Percentiles rank a stretch among this genome's conserved stretches.
Conservation (phyloP, 2,888 invertebrate genomes). For the Steromphala cineraria region DNA sequence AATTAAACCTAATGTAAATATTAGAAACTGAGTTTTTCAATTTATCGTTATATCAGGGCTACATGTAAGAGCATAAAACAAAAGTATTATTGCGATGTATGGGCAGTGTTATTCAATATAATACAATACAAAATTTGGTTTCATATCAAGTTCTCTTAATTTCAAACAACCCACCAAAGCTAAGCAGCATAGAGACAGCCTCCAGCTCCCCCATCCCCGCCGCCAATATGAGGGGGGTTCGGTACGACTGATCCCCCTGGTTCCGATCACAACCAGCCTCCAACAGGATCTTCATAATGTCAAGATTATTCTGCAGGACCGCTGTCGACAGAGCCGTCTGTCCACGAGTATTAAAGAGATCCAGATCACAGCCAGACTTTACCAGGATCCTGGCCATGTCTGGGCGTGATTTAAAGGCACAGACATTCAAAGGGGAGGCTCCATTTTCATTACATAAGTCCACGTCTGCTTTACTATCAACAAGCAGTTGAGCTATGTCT, state of each 20-base stretch:
- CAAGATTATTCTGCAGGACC: constrained; percentile 44
- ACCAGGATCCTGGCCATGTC: constrained; percentile 49
- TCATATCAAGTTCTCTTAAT: too few species aligned
- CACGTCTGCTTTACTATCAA: constrained; percentile 61
- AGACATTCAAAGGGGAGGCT: constrained; percentile 64
- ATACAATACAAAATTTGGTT: too few species aligned
- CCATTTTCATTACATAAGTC: constrained; percentile 66
- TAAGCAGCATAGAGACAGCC: constrained; percentile 55
- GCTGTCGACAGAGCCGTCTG: constrained; percentile 63
- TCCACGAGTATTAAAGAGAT: constrained; percentile 54
- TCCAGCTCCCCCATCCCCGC: constrained; percentile 55
- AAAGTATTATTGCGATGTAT: too few species aligned
- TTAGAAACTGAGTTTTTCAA: too few species aligned
- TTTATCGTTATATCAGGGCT: too few species aligned
- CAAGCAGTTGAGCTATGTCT: constrained; percentile 59
- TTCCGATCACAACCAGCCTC: constrained; percentile 57
- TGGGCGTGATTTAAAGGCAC: constrained; percentile 54
- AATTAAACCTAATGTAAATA: too few species aligned
- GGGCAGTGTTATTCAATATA: too few species aligned
- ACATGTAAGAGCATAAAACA: too few species aligned
- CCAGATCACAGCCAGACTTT: constrained; percentile 51
- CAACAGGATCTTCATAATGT: constrained; percentile 55
- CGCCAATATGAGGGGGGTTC: constrained; percentile 63
- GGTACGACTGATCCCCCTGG: constrained; percentile 54
- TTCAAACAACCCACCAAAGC: constrained; percentile 46